phyloP scores from a whole-genome alignment of 2,797 vertebrate species.

The Pseudotriccus pelzelni region DNA sequence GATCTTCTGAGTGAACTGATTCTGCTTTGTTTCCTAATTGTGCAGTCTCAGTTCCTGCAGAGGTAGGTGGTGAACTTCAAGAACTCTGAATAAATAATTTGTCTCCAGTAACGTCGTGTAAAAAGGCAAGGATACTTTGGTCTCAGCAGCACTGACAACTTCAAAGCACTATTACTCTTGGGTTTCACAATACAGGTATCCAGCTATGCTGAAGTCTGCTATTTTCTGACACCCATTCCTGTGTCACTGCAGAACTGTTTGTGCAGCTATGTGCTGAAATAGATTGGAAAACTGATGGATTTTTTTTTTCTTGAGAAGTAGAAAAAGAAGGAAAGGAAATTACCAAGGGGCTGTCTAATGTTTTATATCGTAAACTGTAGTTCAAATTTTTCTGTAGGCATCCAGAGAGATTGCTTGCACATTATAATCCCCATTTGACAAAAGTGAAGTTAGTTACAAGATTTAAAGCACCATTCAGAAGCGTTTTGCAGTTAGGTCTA shows the following conservation, averaged over 20 bases:
- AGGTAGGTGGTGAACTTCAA: not conserved
- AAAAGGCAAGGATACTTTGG: not conserved
- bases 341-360: not conserved
- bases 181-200: not conserved
- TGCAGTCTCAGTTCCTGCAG: not conserved
- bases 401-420: not conserved
- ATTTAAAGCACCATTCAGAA: not conserved
- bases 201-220: not conserved
- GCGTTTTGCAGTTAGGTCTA: not conserved
- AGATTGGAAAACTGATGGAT: not conserved
- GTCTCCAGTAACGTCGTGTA: not conserved
- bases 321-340: not conserved
- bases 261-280: not conserved
- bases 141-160: fast-evolving
- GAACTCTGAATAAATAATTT: not conserved
- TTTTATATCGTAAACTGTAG: not conserved
- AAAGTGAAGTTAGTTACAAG: not conserved
- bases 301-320: not conserved
- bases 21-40: not conserved
- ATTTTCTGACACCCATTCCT: not conserved
- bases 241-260: not conserved
- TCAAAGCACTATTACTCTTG: not conserved
- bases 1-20: not conserved
- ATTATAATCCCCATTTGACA: not conserved
- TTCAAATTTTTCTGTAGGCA: not conserved